These are phyloP conservation scores for Sarcoramphus papa DNA, from an alignment of 2,797 vertebrate genomes.

Conservation along the genomic window DNA sequence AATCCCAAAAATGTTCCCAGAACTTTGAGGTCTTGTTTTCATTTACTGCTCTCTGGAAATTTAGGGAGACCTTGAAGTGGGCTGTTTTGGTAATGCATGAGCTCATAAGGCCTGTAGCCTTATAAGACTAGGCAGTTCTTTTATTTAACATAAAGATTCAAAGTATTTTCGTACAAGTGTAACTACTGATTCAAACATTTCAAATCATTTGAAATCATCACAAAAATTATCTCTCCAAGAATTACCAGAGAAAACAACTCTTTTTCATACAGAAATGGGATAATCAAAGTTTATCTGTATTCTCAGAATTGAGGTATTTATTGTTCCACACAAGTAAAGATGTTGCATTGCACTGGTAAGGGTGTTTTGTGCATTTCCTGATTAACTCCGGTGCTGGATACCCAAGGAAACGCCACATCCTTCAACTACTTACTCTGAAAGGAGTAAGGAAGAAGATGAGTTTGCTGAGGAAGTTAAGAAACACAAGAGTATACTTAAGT, in stretches of 20 bases:
- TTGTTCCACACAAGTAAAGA: constrained; percentile 34
- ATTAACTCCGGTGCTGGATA: not conserved
- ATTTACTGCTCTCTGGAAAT: not conserved
- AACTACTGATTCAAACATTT: not conserved
- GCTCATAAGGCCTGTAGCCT: not conserved
- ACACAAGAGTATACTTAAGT: not conserved
- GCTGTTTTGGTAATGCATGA: constrained; percentile 1
- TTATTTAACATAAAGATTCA: constrained; percentile 39
- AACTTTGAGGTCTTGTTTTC: not conserved
- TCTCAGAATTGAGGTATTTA: constrained; percentile 36
- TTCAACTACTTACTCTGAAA: not conserved
- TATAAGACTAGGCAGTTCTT: constrained; percentile 29
- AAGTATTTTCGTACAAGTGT: constrained; percentile 6
- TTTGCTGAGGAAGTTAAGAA: not conserved
- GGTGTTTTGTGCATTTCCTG: not conserved
- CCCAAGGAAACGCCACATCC: not conserved
- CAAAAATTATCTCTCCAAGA: not conserved
- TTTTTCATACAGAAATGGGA: constrained; percentile 32
- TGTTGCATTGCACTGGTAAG: not conserved
- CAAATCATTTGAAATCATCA: constrained; percentile 17
- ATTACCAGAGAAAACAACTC: not conserved
- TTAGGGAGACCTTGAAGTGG: not conserved
- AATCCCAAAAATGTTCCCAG: not conserved
- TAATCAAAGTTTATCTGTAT: not conserved
- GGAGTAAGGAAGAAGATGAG: not conserved